Base-by-base conservation (phyloP, 2,888 invertebrate genomes). In the Galeopsomyia nigrocyanea region DNA sequence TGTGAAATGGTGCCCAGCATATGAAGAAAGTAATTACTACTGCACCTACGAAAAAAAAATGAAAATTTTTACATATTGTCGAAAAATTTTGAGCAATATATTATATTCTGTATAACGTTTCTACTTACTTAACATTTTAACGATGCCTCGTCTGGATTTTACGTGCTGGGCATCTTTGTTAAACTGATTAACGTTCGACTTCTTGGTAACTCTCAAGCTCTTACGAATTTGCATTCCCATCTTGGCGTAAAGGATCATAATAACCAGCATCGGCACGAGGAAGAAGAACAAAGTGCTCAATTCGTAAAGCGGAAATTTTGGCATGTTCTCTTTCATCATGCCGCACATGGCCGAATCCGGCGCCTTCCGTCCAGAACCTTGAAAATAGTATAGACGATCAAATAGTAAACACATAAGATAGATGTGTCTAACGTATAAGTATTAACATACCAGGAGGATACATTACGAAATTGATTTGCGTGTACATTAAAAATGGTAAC, bases 1-100 rank as follows among this genome's bases (percentile, higher is more conserved):
- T 91, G 88, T 98, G 98, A 88, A 97, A 98, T 39, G 98, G 98
- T 0, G 96, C 95, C 97, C 98, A 98, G 87, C 97, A 97, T 14
- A 96, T 88, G 88, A 97, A 97, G 89, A 98, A 98, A 47, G 95
- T 94, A 9, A 97, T 89, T 67, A 98, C 98, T 22, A 98, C 97
- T 2, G 95, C 95, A 78, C 95, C 98, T 98, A 88, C 16, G 89
- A 88, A 68, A 53, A n/a, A 26, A 53, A 26, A 26, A 5, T 5
- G n/a, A n/a, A n/a, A n/a, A n/a, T n/a, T n/a, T n/a, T n/a, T n/a
- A n/a, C n/a, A n/a, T n/a, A n/a, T 39, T 39, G 7, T 39, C 39
- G 39, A 3, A 10, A 39, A 10, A 31, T 5, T 5, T 31, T 7
- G 31, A 5, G 31, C 31, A 31, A 31, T 7, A 31, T 7, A n/a